A percentile compares a stretch with the other conserved stretches of the same genome.
Conservation (phyloP, 64 coral and sea anemone species). For the Montipora sp. region DNA sequence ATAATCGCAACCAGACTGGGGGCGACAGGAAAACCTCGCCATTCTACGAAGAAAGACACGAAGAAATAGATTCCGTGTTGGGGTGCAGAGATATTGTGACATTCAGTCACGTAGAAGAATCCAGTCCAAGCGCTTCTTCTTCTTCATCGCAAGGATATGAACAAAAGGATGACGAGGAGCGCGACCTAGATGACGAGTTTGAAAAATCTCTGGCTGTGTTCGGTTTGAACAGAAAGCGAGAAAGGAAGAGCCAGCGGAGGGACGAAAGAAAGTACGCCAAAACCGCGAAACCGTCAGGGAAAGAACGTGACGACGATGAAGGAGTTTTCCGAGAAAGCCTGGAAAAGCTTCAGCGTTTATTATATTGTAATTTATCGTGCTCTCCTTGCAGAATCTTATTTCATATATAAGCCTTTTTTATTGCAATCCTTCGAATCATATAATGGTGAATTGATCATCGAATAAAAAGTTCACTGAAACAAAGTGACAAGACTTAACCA, state of each 20-base stretch:
- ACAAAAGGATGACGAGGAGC: background rate
- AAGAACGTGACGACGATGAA: conserved; percentile 26
- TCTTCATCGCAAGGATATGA: background rate
- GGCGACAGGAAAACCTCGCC: conserved; percentile 32
- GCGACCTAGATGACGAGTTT: background rate
- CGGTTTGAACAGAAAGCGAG: background rate
- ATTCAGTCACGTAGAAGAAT: too few relatives aligned
- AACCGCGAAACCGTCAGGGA: background rate
- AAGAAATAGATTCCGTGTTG: conserved; percentile 39
- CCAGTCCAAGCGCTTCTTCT: background rate
- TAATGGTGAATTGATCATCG: too few relatives aligned
- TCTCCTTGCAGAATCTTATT: too few relatives aligned
- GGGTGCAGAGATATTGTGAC: background rate
- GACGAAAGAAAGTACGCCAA: conserved; percentile 13
- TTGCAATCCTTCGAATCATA: too few relatives aligned
- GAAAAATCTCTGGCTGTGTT: background rate
- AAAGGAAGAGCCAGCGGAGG: conserved; percentile 37
- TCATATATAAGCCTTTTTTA: too few relatives aligned
- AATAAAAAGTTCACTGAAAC: too few relatives aligned
- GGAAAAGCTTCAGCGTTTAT: background rate
- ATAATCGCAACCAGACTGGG: conserved; percentile 32
- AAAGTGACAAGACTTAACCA: too few relatives aligned
- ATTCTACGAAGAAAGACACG: background rate
- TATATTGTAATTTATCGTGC: too few relatives aligned
- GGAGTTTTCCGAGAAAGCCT: conserved; percentile 17